Base-by-base conservation (phyloP, 2,113 vertebrate species). In the Ploceus nigricollis region DNA sequence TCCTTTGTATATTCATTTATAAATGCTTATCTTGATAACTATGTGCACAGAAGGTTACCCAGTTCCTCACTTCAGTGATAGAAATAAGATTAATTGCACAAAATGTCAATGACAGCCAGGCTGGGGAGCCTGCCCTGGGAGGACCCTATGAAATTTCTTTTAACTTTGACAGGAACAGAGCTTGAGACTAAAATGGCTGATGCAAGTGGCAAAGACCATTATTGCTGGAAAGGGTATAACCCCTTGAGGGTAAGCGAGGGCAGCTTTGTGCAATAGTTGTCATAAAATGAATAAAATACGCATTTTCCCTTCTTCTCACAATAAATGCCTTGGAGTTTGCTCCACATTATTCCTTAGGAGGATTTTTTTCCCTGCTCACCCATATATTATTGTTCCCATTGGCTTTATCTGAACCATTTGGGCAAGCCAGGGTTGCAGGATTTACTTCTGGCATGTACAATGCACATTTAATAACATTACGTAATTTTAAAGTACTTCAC, bases 1-100 rank as follows among this genome's bases (percentile, higher is more conserved):
- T 68, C 39, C 60, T 90, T 92, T 96, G 82, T 96, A 83, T 58
- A 73, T 83, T 83, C 76, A 92, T 78, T 73, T 81, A 70, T 33
- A 94, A 94, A 90, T 65, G 77, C 94, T 96, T 87, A 90, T 93
- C 95, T 96, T 93, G 88, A 82, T 92, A 92, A 68, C 79, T 75
- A 25, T 90, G 56, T 90, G 85, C 92, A 66, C 76, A 88, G 50
- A 96, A 93, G 91, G 79, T 96, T 80, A 78, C 44, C 54, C 85
- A 3, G 71, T 68, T 95, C 88, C 85, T 94, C 48, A 53, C 64
- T 93, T 90, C 53, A 89, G 30, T 78, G 68, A 60, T 64, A 44
- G 87, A 94, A 96, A 75, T 37, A 90, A 93, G 92, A 94, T 90
- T 86, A 86, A 92, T 94, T 89, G 60, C 82, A 80, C 82, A 80